Conservation (phyloP, 2,797 vertebrate species). For the Hemitrygon akajei region DNA sequence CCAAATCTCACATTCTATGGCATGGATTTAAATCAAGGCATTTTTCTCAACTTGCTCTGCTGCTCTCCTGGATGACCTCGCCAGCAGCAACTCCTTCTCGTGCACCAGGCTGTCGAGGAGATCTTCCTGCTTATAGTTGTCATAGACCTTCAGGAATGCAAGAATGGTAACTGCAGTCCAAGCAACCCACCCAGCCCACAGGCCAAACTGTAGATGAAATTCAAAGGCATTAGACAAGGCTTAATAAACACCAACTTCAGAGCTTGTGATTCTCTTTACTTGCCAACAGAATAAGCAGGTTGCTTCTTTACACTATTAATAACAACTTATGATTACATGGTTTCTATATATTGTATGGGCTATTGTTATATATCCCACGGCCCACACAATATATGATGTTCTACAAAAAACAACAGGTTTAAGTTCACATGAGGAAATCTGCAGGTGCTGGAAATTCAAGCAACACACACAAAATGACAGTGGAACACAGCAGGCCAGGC, state of each 20-base stretch:
- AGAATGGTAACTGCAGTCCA: slow-evolving; percentile 85
- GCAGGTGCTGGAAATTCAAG: too few species aligned
- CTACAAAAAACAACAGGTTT: too few species aligned
- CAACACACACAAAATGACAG: too few species aligned
- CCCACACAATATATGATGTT: neutral
- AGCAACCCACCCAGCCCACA: slow-evolving; percentile 91
- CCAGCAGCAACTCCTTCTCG: slow-evolving; percentile 88
- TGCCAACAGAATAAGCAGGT: too few species aligned
- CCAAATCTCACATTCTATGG: neutral
- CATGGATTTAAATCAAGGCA: slow-evolving; percentile 69
- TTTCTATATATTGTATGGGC: too few species aligned
- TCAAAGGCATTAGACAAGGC: neutral
- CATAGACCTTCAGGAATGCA: slow-evolving; percentile 91
- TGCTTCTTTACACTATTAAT: neutral
- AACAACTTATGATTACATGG: too few species aligned
- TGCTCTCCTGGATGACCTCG: slow-evolving; percentile 63
- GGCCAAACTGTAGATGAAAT: slow-evolving; percentile 69
- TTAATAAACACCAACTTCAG: neutral
- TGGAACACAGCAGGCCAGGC: too few species aligned
- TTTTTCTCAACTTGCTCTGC: slow-evolving; percentile 74
- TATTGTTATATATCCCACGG: too few species aligned
- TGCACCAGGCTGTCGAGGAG: slow-evolving; percentile 87
- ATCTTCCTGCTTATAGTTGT: slow-evolving; percentile 89
- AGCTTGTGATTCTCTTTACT: neutral
- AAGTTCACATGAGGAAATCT: too few species aligned